Base-by-base conservation (phyloP, 2,888 invertebrate genomes). In the Drosophila niveifrons region DNA sequence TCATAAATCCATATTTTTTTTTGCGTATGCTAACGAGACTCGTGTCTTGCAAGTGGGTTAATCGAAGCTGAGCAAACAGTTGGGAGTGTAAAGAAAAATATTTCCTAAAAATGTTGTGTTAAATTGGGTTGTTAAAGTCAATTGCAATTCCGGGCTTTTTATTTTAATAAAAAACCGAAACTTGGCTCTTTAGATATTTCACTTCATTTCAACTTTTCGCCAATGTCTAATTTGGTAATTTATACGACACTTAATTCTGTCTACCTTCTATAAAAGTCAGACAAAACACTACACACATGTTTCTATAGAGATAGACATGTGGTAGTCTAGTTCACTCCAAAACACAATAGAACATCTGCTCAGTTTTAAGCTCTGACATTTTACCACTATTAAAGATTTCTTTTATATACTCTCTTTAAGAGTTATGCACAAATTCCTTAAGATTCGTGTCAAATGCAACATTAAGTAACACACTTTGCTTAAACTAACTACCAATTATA, bases 11-110 rank as follows among this genome's bases (percentile, higher is more conserved):
- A 29, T 7, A 13, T 39, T 13, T 39, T 39, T 13, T 39, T 41
- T 41, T 23, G 23, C 23, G 23, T 23, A 41, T 41, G 39, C 8
- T 13, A 15, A 15, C 15, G 39, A 8, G 8, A 2, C 8, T 8
- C 39, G 36, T n/a, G 4, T 39, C 2, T n/a, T n/a, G 39, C 10
- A 29, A 43, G 23, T 55, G 31, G 11, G 18, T 44, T 59, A 52
- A 73, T 77, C 48, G 57, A 67, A 57, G 59, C 67, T 50, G 39
- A 67, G 50, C 67, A 56, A 61, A 61, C 1, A 15, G 11, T 2
- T 48, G 10, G 8, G 7, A 18, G 10, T 29, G 41, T 6, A 15
- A 36, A 36, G n/a, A 36, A 11, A n/a, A 36, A 36, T 36, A n/a
- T 6, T 11, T 11, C 1, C n/a, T 0, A 4, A 4, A 31, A 36